Conservation (phyloP, 1,140 invertebrate genomes). For the Zaprionus kolodkinae region DNA sequence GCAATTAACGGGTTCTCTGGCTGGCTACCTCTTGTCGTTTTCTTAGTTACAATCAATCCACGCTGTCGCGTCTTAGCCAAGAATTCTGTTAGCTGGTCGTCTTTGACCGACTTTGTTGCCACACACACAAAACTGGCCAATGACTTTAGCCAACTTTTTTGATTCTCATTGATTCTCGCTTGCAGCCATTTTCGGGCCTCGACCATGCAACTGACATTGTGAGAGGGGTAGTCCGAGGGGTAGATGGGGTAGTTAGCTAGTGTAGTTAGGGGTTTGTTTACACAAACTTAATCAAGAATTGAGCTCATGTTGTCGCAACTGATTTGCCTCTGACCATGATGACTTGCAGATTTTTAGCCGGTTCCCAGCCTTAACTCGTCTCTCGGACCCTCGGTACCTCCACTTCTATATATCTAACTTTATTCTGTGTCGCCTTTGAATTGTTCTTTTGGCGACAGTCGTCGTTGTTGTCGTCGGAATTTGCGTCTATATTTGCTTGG, state of each 20-base stretch:
- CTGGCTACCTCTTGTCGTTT: slow-evolving; percentile 8
- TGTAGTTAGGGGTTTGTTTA: neutral
- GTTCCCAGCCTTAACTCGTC: too few species aligned
- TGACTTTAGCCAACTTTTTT: slow-evolving; percentile 13
- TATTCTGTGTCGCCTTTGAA: slow-evolving; percentile 1
- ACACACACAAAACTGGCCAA: slow-evolving; percentile 31
- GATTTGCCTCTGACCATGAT: slow-evolving; percentile 19
- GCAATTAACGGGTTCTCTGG: slow-evolving; percentile 56
- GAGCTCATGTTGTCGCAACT: slow-evolving; percentile 22
- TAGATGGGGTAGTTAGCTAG: neutral
- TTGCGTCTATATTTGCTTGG: slow-evolving; percentile 9
- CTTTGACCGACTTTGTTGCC: slow-evolving; percentile 72
- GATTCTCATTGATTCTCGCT: neutral
- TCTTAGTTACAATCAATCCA: slow-evolving; percentile 50
- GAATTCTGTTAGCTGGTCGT: slow-evolving; percentile 73
- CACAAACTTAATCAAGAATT: neutral
- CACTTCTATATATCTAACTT: neutral
- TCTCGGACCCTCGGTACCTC: too few species aligned
- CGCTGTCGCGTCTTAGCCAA: slow-evolving; percentile 45
- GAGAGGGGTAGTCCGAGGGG: neutral
- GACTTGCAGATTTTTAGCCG: slow-evolving; percentile 28
- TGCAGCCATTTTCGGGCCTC: slow-evolving; percentile 14
- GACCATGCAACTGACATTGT: slow-evolving; percentile 22
- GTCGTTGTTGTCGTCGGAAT: slow-evolving; percentile 6
- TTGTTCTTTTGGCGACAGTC: slow-evolving; percentile 25